Evolutionary conservation across 2,797 vertebrate genomes (phyloP), one percentile per base, ranked within the genome.

Genomic region (Cynodonichthys magdalenae): DNA sequence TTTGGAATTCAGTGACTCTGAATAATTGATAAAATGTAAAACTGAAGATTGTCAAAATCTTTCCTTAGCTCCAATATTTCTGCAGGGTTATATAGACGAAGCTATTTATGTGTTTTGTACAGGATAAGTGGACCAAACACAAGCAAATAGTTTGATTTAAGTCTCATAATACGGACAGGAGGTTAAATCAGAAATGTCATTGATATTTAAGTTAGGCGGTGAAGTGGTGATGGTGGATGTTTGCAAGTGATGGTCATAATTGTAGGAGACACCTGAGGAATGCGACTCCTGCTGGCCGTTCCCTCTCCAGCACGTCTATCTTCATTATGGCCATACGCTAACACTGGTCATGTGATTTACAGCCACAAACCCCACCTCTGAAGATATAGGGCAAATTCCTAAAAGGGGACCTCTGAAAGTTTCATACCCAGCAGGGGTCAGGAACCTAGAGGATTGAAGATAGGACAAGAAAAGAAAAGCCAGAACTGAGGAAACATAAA

Each of bases 371-470:
- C 84, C 75, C 81, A 66, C 72, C 74, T 71, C 65, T 60, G 50
- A 69, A 59, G 79, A 90, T 82, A 60, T 74, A 85, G 87, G 77
- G 82, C 87, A 86, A 90, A 91, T 92, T 92, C 89, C 89, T 90
- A 34, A 74, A 79, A 34, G 17, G 19, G 62, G 80, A 89, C 87
- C 81, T 87, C 82, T 67, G 61, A 79, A 58, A 65, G 84, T 48
- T 89, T 84, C 75, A 79, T 81, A 78, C 76, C 78, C 76, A 69
- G 59, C 72, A 62, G 80, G 77, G 69, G 71, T 77, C 64, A 79
- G 65, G 66, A 83, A 75, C 57, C 71, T 42, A 41, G 52, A 75
- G 69, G 46, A 66, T 59, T 24, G 57, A 17, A 34, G 49, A 34
- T 1, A 69, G 28, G 12, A 67, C 69, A 70, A 63, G n/a, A 53